Base-by-base conservation (phyloP, 2,888 invertebrate genomes). In the Bugula neritina region DNA sequence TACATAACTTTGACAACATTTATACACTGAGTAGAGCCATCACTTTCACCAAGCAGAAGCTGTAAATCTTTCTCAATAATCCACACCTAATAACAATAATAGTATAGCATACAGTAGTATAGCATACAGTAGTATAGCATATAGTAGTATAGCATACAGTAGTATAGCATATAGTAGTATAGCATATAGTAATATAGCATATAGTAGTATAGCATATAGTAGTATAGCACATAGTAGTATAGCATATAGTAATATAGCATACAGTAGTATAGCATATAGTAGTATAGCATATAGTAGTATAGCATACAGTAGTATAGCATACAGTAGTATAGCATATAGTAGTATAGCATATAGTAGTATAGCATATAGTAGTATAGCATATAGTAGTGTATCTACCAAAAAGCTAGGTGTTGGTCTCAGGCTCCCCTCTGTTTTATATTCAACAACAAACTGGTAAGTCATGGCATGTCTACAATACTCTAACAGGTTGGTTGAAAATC, bases 371-470 rank as follows among this genome's bases (percentile, higher is more conserved):
- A 43, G 10, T 17, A n/a, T n/a, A 5, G 17, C 17, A 43, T 43
- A 43, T 43, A 43, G 43, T 10, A 10, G 43, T 43, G 43, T 43
- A 43, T 10, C 43, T 10, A 10, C 5, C 43, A 43, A 17, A 43
- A 43, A 17, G 17, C 10, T 10, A 17, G 43, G 43, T 10, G 43
- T 43, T 5, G 43, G 43, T n/a, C n/a, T n/a, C 43, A 17, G 43
- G 43, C 43, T 17, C 17, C 17, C 10, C 17, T 17, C 43, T 43
- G 17, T 3, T 27, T 63, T 63, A 27, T 63, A 34, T n/a, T 63
- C 63, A 13, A 63, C 13, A 13, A 63, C 10, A n/a, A 63, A 25
- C n/a, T 63, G 27, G 34, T 63, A 63, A n/a, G 63, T 63, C 63
- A 63, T 63, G 25, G 27, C 13, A 13, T 27, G 21, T 31, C 31